Percentiles rank a stretch among this genome's conserved stretches.
Conservation (phyloP, 2,888 invertebrate genomes). For the Hetaerina titia region DNA sequence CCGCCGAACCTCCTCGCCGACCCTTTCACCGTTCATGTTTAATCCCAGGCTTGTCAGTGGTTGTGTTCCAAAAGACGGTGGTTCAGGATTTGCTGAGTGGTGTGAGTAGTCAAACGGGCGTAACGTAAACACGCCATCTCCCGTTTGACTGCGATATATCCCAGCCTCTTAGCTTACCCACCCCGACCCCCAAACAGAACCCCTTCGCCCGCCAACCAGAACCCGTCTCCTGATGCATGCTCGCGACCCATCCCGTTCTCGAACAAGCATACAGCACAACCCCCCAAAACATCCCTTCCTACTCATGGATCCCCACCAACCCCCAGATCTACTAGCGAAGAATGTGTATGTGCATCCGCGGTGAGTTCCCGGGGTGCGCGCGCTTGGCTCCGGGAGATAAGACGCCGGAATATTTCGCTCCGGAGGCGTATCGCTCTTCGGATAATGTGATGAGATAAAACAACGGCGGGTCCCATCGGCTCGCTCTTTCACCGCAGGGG, state of each 20-base stretch:
- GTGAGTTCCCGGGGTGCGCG: background rate
- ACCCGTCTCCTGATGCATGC: background rate
- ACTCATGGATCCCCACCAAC: background rate
- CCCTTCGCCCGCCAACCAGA: background rate
- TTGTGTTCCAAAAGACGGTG: background rate
- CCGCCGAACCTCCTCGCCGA: background rate
- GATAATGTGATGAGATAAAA: background rate
- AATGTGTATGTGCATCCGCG: background rate
- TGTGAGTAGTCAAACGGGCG: background rate
- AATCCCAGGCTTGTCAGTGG: background rate
- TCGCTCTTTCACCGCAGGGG: background rate
- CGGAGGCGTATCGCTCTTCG: background rate
- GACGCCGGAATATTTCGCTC: background rate
- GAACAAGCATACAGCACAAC: background rate
- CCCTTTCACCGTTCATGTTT: slow-evolving; percentile 1
- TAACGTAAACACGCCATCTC: background rate
- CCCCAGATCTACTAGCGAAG: background rate
- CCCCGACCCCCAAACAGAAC: background rate
- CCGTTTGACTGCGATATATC: background rate
- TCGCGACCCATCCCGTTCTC: background rate
- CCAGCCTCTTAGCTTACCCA: background rate
- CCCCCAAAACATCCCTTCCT: background rate
- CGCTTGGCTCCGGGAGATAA: background rate
- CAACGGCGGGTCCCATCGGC: background rate
- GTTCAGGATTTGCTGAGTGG: background rate